A percentile compares a stretch with the other conserved stretches of the same genome.
Evolutionary conservation across 2,113 vertebrate species (phyloP).

Genomic region (Tiliqua scincoides): DNA sequence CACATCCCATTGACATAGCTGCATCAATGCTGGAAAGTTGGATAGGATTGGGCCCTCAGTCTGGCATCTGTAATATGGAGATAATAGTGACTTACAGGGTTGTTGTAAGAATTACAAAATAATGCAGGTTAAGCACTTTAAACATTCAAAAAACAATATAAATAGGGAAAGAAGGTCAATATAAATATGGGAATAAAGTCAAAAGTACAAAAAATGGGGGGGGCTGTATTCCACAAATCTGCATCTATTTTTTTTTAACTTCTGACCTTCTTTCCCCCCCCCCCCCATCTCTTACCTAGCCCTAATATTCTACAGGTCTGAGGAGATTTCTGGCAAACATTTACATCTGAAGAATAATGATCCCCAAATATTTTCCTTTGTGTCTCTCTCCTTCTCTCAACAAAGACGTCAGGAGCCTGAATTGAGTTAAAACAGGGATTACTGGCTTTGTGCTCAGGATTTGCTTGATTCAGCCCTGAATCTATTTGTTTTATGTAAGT

Average conservation of each 20-base stretch:
- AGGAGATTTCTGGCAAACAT: neutral
- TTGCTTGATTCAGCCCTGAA: conserved; percentile 11
- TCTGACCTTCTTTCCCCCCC: conserved; percentile 2
- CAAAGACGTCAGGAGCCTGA: conserved; percentile 13
- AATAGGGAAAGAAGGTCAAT: conserved; percentile 32
- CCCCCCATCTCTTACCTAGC: neutral
- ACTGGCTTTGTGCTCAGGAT: neutral
- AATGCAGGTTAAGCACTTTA: too few species aligned
- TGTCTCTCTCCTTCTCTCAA: neutral
- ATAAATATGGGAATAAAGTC: too few species aligned
- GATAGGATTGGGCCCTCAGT: too few species aligned
- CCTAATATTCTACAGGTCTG: neutral
- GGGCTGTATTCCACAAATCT: too few species aligned
- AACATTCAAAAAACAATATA: neutral
- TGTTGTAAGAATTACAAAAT: neutral
- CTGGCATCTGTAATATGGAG: too few species aligned
- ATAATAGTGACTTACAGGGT: neutral
- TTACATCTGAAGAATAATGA: neutral
- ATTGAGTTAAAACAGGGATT: conserved; percentile 17
- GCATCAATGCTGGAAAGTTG: too few species aligned
- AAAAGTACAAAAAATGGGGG: too few species aligned
- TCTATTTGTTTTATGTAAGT: conserved; percentile 17
- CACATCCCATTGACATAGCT: too few species aligned
- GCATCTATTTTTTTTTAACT: neutral
- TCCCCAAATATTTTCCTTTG: conserved; percentile 11